These are phyloP conservation scores for Clupea harengus DNA, from an alignment of 2,113 vertebrate species.

Conservation along the genomic window DNA sequence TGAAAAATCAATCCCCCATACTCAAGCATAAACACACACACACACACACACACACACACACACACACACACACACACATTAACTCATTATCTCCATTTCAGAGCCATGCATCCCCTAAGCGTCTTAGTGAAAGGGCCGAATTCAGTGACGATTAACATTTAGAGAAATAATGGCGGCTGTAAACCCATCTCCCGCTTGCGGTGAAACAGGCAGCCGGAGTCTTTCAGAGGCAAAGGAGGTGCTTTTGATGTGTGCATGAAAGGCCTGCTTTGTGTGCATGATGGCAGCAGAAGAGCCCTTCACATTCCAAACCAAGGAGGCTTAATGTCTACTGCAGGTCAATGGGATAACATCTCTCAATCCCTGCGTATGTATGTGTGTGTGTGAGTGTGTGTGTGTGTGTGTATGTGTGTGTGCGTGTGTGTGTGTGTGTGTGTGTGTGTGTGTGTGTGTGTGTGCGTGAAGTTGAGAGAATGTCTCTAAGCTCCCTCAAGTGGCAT, in stretches of 20 bases:
- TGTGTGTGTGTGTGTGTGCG: not conserved
- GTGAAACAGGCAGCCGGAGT: not conserved
- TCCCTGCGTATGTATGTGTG: not conserved
- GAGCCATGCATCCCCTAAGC: not conserved
- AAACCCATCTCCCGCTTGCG: not conserved
- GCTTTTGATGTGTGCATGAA: slow-evolving; percentile 1
- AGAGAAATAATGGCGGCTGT: not conserved
- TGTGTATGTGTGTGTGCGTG: not conserved
- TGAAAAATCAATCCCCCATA: not conserved
- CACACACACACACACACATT: not conserved
- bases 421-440: not conserved
- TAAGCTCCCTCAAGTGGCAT: slow-evolving; percentile 4
- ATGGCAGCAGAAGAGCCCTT: not conserved
- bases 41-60: not conserved
- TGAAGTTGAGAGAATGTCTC: not conserved
- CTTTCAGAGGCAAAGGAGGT: slow-evolving; percentile 10
- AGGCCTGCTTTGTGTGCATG: not conserved
- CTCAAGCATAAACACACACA: not conserved
- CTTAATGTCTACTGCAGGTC: slow-evolving; percentile 2
- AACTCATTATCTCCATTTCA: not conserved
- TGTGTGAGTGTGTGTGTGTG: not conserved
- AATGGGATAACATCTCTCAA: slow-evolving; percentile 1
- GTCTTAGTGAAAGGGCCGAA: not conserved
- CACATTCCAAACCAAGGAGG: slow-evolving; percentile 10
- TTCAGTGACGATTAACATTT: slow-evolving; percentile 6